Percentiles rank a stretch among this genome's conserved stretches.
Conservation (phyloP, 2,797 vertebrate genomes). For the Paedocypris micromegethes region DNA sequence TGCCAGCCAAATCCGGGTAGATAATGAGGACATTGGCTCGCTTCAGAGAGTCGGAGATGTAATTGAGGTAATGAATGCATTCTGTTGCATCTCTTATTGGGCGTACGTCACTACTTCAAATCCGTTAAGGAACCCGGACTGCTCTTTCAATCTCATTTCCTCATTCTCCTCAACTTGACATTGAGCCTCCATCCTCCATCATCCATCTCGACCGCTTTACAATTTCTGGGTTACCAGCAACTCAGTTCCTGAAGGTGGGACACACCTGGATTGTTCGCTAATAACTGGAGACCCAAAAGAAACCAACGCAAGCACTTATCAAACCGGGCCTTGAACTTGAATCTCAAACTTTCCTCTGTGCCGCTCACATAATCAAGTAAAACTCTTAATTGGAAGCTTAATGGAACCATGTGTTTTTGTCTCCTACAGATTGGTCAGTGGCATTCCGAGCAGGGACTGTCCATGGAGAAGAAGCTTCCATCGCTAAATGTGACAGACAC, state of each 20-base stretch:
- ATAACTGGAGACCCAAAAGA: no score
- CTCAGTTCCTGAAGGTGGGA: no score
- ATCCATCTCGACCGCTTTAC: not conserved
- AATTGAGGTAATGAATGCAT: conserved; percentile 69
- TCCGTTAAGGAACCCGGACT: conserved; percentile 49
- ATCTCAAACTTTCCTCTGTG: no score
- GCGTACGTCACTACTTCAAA: conserved; percentile 48
- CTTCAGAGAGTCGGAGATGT: conserved; percentile 57
- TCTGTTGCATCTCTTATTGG: conserved; percentile 65
- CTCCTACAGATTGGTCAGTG: conserved; percentile 89
- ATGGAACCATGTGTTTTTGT: conserved; percentile 36
- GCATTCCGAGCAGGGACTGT: conserved; percentile 90
- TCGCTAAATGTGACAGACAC: conserved; percentile 88
- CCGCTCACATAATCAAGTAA: no score
- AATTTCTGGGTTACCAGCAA: no score
- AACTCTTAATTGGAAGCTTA: conserved; percentile 17
- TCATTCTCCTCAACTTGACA: conserved; percentile 39
- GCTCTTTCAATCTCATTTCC: conserved; percentile 19
- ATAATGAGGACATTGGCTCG: conserved; percentile 54
- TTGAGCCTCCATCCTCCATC: conserved; percentile 23
- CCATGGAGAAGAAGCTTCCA: conserved; percentile 89
- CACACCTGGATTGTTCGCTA: no score
- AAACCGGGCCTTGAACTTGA: no score
- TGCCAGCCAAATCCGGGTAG: conserved; percentile 52
- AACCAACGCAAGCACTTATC: no score